Conservation (phyloP, 2,888 invertebrate species). For the Trichogramma dendrolimi region DNA sequence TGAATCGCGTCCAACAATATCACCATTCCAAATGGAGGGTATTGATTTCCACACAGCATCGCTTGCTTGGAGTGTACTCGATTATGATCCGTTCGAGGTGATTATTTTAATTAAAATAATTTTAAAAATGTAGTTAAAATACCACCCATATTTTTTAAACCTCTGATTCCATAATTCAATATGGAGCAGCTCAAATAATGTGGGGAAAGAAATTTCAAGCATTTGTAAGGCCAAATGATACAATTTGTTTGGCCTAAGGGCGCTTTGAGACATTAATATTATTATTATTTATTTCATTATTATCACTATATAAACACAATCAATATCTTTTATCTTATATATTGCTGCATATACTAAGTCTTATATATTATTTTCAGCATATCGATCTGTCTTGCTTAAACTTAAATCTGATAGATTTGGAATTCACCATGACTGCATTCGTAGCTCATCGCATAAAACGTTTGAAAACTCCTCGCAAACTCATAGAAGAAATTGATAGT, state of each 20-base stretch:
- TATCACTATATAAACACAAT: neutral
- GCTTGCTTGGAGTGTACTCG: constrained; percentile 64
- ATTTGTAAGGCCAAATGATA: constrained; percentile 28
- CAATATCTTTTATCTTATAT: constrained; percentile 12
- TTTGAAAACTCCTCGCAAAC: constrained; percentile 66
- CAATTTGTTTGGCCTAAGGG: constrained; percentile 23
- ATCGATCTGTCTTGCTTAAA: constrained; percentile 64
- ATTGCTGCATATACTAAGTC: neutral
- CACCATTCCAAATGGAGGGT: constrained; percentile 86
- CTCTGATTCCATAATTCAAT: constrained; percentile 6
- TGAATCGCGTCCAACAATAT: constrained; percentile 90
- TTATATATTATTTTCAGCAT: constrained; percentile 55
- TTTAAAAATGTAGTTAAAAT: neutral
- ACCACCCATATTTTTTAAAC: constrained; percentile 12
- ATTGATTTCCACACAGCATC: constrained; percentile 70
- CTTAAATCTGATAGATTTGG: constrained; percentile 64
- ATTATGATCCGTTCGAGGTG: constrained; percentile 73
- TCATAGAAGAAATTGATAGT: constrained; percentile 68
- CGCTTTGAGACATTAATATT: constrained; percentile 17
- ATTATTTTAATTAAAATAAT: constrained; percentile 23
- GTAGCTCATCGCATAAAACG: constrained; percentile 76
- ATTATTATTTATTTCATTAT: neutral
- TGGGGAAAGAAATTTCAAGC: constrained; percentile 28
- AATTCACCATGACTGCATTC: constrained; percentile 71
- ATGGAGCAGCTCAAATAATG: constrained; percentile 22